These are phyloP conservation scores for Rhorus exstirpatorius DNA, from an alignment of 2,888 invertebrate species.

Conservation along the genomic window DNA sequence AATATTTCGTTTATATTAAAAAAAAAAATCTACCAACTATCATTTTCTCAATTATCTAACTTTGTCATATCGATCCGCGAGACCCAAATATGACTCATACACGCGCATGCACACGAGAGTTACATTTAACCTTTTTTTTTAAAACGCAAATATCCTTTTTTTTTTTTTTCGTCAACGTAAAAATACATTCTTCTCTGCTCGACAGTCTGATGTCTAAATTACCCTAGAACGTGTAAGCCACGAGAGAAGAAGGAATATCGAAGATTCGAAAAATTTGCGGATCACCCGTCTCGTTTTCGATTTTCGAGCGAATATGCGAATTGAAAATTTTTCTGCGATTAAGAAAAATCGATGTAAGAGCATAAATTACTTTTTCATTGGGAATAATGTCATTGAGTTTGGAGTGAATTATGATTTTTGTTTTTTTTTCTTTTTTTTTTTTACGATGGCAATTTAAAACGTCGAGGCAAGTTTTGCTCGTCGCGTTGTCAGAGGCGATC, in stretches of 20 bases:
- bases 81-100: slow-evolving; percentile 6
- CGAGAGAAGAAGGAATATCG: neutral
- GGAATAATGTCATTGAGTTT: neutral
- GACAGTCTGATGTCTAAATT: too few relatives aligned
- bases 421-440: neutral
- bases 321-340: neutral
- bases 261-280: neutral
- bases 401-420: neutral
- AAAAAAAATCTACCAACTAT: neutral
- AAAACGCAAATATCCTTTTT: slow-evolving; percentile 10
- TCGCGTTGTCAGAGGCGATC: neutral
- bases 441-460: neutral
- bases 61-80: neutral
- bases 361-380: slow-evolving; percentile 54
- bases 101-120: slow-evolving; percentile 16
- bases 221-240: too few relatives aligned
- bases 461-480: neutral
- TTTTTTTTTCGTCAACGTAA: slow-evolving; percentile 1
- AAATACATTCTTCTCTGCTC: neutral
- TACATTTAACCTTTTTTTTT: slow-evolving; percentile 4
- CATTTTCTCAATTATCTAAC: slow-evolving; percentile 1
- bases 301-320: slow-evolving; percentile 16
- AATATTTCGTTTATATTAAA: slow-evolving; percentile 25
- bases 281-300: too few relatives aligned
- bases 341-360: slow-evolving; percentile 50